These are phyloP conservation scores for Agrypnus murinus DNA, from an alignment of 2,888 invertebrate species.

Conservation along the genomic window DNA sequence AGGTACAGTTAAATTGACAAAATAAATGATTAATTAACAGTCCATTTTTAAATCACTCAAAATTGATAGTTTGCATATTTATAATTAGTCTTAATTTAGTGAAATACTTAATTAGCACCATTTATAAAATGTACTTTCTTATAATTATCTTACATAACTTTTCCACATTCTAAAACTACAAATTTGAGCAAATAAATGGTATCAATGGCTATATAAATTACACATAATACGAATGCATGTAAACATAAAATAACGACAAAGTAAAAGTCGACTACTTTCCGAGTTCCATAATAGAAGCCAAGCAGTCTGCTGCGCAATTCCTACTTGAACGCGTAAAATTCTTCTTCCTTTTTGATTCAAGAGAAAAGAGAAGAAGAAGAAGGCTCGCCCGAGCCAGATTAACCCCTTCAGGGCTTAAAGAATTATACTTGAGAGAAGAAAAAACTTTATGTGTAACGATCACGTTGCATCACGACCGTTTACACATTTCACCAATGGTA, in stretches of 20 bases:
- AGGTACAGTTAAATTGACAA: no score
- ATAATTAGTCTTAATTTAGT: no score
- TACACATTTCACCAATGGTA: constrained; percentile 31
- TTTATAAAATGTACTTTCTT: no score
- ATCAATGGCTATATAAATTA: neutral
- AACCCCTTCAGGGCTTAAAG: no score
- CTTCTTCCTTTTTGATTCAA: neutral
- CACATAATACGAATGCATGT: neutral
- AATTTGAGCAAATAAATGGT: neutral
- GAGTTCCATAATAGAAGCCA: constrained; percentile 36
- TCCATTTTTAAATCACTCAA: no score
- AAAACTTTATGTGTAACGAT: constrained; percentile 6
- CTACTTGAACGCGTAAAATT: constrained; percentile 10
- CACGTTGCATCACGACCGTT: constrained; percentile 25
- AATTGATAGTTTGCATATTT: no score
- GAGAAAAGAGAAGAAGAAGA: neutral
- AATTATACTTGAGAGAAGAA: neutral
- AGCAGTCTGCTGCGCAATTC: constrained; percentile 37
- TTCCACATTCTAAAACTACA: constrained; percentile 3
- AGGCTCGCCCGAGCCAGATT: no score
- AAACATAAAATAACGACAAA: constrained; percentile 27
- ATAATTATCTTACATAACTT: constrained; percentile 4
- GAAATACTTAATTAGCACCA: no score
- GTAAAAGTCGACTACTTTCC: constrained; percentile 43
- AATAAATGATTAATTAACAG: no score